A percentile compares a stretch with the other conserved stretches of the same genome.
Conservation (phyloP, 2,797 vertebrate genomes). For the Diglossa cyanea region DNA sequence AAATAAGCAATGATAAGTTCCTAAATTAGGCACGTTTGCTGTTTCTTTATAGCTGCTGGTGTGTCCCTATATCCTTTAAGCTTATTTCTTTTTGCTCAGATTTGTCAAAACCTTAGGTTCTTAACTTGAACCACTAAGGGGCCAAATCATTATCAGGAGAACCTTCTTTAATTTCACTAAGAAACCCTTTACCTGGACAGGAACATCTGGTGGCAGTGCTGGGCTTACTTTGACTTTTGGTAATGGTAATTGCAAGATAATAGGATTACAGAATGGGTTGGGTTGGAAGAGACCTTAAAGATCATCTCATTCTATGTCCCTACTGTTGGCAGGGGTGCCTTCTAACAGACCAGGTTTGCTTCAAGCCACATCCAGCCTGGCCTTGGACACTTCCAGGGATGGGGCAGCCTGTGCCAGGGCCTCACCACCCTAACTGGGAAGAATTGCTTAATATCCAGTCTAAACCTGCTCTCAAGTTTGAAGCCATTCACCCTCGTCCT, state of each 20-base stretch:
- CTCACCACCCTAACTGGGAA: not conserved
- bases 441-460: not conserved
- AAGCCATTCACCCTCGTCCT: not conserved
- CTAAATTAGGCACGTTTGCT: not conserved
- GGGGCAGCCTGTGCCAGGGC: not conserved
- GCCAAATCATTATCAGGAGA: not conserved
- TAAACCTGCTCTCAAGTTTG: not conserved
- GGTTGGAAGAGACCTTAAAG: not conserved
- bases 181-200: not conserved
- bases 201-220: not conserved
- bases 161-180: not conserved
- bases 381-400: not conserved
- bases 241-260: not conserved
- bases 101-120: not conserved
- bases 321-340: not conserved
- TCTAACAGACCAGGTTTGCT: not conserved
- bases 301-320: not conserved
- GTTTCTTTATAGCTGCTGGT: not conserved
- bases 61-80: not conserved
- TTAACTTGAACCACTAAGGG: not conserved
- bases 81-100: not conserved
- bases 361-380: not conserved
- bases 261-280: not conserved
- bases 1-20: not conserved
- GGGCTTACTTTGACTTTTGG: not conserved